Percentiles rank a stretch among this genome's conserved stretches.
Conservation (phyloP, 2,113 vertebrate species). For the Caracal caracal region DNA sequence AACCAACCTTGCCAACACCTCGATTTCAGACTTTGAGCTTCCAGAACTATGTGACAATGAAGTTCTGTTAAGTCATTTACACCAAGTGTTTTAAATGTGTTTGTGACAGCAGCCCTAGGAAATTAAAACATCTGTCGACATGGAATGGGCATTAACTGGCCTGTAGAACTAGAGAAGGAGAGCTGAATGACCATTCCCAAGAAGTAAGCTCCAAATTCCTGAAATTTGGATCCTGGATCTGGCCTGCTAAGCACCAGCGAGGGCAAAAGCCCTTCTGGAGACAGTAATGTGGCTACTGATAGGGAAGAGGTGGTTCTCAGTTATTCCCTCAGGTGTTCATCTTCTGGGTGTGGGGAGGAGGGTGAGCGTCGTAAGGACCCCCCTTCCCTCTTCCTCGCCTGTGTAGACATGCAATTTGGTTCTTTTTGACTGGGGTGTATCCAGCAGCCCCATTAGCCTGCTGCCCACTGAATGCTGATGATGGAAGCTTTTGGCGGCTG, state of each 20-base stretch:
- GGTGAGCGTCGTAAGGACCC: fast-evolving
- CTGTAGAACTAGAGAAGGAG: background rate
- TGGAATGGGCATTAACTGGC: background rate
- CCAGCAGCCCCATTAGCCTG: background rate
- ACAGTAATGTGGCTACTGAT: background rate
- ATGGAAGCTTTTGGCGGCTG: background rate
- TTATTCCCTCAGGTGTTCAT: background rate
- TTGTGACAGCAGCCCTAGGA: background rate
- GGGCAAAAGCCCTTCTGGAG: background rate
- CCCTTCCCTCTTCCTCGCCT: background rate
- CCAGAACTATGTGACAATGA: background rate
- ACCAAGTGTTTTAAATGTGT: background rate
- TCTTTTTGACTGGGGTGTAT: background rate
- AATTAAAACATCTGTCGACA: background rate
- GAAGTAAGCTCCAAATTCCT: background rate
- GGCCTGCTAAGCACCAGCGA: background rate
- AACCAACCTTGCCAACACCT: background rate
- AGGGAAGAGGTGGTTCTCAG: background rate
- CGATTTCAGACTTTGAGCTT: background rate
- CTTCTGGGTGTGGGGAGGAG: background rate
- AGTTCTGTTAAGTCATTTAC: background rate
- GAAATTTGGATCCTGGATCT: background rate
- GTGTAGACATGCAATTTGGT: background rate
- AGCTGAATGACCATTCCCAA: background rate
- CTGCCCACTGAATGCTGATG: background rate